Evolutionary conservation across 2,113 vertebrate genomes (phyloP).

Genomic region (Lophochroa leadbeateri): DNA sequence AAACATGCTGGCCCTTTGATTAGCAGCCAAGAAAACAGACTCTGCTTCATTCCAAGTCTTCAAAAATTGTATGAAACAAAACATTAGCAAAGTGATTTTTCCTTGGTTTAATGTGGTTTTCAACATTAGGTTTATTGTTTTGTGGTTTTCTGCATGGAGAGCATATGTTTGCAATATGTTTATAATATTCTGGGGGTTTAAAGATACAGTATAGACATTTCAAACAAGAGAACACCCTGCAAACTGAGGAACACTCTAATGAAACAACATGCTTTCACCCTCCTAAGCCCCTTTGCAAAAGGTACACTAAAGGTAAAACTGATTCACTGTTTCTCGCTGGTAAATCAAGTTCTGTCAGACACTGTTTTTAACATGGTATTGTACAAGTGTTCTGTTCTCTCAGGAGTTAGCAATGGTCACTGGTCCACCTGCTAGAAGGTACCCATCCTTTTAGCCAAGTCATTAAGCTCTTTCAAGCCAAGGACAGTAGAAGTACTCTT

Average conservation of each 20-base stretch:
- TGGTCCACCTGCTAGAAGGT: neutral
- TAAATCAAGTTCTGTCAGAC: neutral
- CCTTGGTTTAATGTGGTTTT: constrained; percentile 80
- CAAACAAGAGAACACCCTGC: neutral
- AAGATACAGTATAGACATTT: constrained; percentile 5
- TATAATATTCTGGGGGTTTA: constrained; percentile 13
- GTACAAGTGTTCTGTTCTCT: neutral
- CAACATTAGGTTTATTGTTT: constrained; percentile 70
- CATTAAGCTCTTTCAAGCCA: neutral
- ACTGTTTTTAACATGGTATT: neutral
- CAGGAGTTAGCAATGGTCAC: neutral
- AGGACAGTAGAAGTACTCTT: neutral
- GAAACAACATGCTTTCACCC: neutral
- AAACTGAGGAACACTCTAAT: neutral
- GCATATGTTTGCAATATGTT: constrained; percentile 80
- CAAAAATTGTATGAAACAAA: constrained; percentile 73
- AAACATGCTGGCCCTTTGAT: constrained; percentile 71
- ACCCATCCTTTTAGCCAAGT: neutral
- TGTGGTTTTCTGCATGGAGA: constrained; percentile 57
- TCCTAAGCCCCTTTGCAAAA: neutral
- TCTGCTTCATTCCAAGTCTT: constrained; percentile 64
- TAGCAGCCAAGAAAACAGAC: constrained; percentile 65
- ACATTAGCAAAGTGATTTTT: constrained; percentile 71
- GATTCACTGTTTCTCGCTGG: neutral
- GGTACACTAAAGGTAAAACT: neutral